These are phyloP conservation scores for Geranospiza caerulescens DNA, from an alignment of 2,797 vertebrate species.

Conservation along the genomic window DNA sequence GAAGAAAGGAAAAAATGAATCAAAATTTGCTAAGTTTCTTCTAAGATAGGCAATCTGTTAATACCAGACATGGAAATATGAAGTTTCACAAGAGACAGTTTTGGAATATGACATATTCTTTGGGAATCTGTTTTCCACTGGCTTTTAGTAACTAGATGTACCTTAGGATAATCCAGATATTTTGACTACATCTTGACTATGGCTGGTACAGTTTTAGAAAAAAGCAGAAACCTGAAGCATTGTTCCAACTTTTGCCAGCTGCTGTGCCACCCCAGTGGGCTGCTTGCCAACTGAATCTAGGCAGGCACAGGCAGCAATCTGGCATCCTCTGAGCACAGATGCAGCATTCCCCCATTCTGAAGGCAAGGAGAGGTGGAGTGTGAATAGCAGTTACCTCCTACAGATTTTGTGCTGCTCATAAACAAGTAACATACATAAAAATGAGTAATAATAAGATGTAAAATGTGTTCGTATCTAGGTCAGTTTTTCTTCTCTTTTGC, in stretches of 20 bases:
- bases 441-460: background rate
- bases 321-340: background rate
- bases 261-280: background rate
- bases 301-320: background rate
- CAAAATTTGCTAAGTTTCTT: background rate
- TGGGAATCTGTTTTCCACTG: background rate
- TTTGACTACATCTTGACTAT: background rate
- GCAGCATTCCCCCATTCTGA: background rate
- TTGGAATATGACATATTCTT: background rate
- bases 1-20: background rate
- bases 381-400: background rate
- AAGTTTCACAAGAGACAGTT: background rate
- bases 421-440: background rate
- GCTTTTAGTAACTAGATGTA: accelerated
- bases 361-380: background rate
- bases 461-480: background rate
- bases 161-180: background rate
- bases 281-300: background rate
- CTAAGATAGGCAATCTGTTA: background rate
- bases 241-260: background rate
- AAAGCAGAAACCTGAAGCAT: background rate
- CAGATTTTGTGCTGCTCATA: background rate
- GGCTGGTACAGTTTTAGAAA: background rate
- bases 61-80: background rate
- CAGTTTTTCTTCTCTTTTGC: background rate